Base-by-base conservation (phyloP, 2,888 invertebrate species). In the Elmis aenea region DNA sequence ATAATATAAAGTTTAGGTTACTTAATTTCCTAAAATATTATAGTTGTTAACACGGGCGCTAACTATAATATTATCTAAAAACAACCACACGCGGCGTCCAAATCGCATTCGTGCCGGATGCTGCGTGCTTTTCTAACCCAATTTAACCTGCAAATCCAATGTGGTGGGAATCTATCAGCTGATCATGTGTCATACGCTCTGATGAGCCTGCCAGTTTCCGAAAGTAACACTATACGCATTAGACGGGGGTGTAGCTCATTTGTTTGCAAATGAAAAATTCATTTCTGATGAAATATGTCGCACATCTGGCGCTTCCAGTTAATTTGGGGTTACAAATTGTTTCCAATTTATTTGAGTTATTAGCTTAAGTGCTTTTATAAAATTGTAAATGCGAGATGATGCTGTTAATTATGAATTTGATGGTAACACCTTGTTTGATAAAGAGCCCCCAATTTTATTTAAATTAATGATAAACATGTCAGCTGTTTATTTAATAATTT, bases 271-370 rank as follows among this genome's bases (percentile, higher is more conserved):
- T 43, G 43, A 43, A 43, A 43, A 43, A 43, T 43, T 43, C 35
- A 38, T 39, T 35, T 35, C 23, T 23, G 34, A 38, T 38, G 38
- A 35, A 38, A 39, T 39, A 39, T 39, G 32, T 35, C 24, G 27
- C 20, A 29, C 43, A 43, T 43, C 43, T 43, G 43, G 35, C 33
- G 33, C 23, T 33, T 32, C 33, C 31, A 32, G 43, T 16, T 43
- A 38, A 43, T 43, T 43, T 36, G 38, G 43, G 43, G 38, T 39
- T 39, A 43, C 43, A 39, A 43, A 43, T 43, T 33, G 38, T 24
- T 38, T 39, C 36, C 39, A 32, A 34, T 43, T 39, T 43, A 15
- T 36, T 36, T 29, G 26, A 27, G 33, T 12, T 33, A 34, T 34
- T 20, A 12, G 25, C 30, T 26, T 33, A 13, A 12, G 13, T n/a